Percentiles rank a stretch among this genome's conserved stretches.
These are phyloP conservation scores for Lucifuga dentata DNA, from an alignment of 2,113 vertebrate genomes.

Conservation along the genomic window DNA sequence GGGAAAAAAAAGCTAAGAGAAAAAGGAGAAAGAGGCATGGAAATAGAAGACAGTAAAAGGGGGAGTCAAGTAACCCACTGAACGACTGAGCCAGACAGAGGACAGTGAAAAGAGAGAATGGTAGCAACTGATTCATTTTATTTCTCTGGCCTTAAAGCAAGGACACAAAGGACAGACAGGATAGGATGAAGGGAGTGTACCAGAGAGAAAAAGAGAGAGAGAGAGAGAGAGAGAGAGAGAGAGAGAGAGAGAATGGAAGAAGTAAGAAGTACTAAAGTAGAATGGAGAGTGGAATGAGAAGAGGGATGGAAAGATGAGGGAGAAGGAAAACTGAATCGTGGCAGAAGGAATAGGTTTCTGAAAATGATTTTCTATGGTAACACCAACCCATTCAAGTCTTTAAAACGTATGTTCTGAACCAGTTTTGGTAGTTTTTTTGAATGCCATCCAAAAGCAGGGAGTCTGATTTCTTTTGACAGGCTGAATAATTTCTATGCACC, in stretches of 20 bases:
- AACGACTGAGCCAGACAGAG: slow-evolving; percentile 15
- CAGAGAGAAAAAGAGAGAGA: slow-evolving; percentile 35
- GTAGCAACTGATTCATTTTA: slow-evolving; percentile 49
- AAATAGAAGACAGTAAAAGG: background rate
- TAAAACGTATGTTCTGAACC: no score
- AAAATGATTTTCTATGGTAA: no score
- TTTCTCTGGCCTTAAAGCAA: slow-evolving; percentile 64
- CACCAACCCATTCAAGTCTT: no score
- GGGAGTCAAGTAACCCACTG: slow-evolving; percentile 15
- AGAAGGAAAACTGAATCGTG: background rate
- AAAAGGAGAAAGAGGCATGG: slow-evolving; percentile 2
- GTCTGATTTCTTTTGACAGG: background rate
- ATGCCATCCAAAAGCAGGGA: background rate
- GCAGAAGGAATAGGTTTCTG: background rate
- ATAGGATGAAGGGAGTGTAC: slow-evolving; percentile 33
- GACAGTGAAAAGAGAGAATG: slow-evolving; percentile 34
- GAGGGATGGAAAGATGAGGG: slow-evolving; percentile 4
- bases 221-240: slow-evolving; percentile 12
- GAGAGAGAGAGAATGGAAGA: slow-evolving; percentile 19
- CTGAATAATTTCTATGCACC: slow-evolving; percentile 7
- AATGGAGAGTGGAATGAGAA: background rate
- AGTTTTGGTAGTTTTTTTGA: no score
- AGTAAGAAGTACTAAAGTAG: no score
- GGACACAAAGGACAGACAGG: slow-evolving; percentile 59
- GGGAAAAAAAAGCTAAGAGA: background rate